A percentile compares a stretch with the other conserved stretches of the same genome.
phyloP scores from a whole-genome alignment of 2,797 vertebrate genomes.

The Champsocephalus gunnari region DNA sequence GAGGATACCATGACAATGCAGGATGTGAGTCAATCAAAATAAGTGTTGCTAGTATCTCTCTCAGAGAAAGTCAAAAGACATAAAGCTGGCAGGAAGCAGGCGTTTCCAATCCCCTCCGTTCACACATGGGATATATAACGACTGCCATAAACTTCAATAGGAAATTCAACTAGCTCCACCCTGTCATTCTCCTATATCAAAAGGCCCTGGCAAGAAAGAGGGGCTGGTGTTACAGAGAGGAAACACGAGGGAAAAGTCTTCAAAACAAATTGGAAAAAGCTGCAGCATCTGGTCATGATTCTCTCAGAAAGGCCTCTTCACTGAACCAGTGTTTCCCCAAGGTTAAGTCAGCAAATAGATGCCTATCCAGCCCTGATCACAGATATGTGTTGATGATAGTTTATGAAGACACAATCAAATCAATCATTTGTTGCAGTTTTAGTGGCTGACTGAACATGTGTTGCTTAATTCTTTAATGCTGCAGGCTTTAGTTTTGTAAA shows the following conservation, averaged over 20 bases:
- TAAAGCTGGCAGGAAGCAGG: conserved; percentile 30
- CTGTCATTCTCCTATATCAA: conserved; percentile 38
- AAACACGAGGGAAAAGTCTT: conserved; percentile 35
- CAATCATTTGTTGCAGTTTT: background rate
- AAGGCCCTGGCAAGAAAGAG: conserved; percentile 19
- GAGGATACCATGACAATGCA: conserved; percentile 20
- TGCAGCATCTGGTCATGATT: conserved; percentile 65
- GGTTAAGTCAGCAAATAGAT: conserved; percentile 34
- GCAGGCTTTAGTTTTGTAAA: background rate
- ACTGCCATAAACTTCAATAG: conserved; percentile 38
- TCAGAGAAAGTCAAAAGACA: conserved; percentile 23
- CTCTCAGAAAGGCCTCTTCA: conserved; percentile 9
- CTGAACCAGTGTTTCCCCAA: conserved; percentile 38
- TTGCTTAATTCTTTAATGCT: background rate
- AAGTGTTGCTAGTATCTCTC: conserved; percentile 19
- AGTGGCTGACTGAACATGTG: background rate
- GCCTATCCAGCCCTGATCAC: background rate
- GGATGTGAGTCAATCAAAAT: conserved; percentile 3
- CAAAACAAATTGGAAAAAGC: conserved; percentile 57
- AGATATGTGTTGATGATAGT: background rate
- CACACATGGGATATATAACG: conserved; percentile 40
- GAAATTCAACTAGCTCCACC: conserved; percentile 33
- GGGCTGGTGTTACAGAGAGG: conserved; percentile 23
- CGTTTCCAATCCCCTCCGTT: conserved; percentile 40
- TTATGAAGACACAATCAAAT: background rate